Base-by-base conservation (phyloP, 2,888 invertebrate genomes). In the Netelia inedita region DNA sequence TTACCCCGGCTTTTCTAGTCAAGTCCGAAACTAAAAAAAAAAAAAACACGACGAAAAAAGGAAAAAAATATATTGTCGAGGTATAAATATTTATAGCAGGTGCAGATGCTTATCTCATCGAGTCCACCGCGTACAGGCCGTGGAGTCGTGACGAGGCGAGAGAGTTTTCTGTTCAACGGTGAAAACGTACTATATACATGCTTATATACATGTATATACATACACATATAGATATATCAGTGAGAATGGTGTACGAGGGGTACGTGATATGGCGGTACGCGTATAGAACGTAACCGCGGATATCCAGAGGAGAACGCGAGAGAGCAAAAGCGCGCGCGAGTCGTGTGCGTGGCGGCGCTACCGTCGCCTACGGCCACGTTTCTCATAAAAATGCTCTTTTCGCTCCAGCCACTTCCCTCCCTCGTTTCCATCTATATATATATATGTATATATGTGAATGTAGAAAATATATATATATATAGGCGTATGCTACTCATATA, bases 321-420 rank as follows among this genome's bases (percentile, higher is more conserved):
- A 21, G 78, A 61, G 69, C 73, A 57, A 66, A 59, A 71, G 74
- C 53, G 57, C 59, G 65, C 71, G 28, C 43, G 55, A 21, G 21
- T 63, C 80, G 78, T 73, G 79, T 82, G 86, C 82, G 82, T 81
- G 79, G 65, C 53, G 53, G 76, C 68, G 69, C 21, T 23, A 28
- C 35, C 80, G 85, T 86, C 83, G 86, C 87, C 86, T 76, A 85
- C 85, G 86, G 87, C 86, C 90, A 90, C 89, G 91, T 91, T 91
- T 91, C 92, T 93, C 93, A 91, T 93, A 93, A 93, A 93, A 93
- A 93, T 93, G 89, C 91, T 91, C 89, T 91, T 90, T 91, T 92
- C 89, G 88, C 89, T 88, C 89, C 88, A 88, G 88, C 88, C 89
- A 87, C 85, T 75, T 71, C 16, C 63, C 65, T 79, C 78, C 72